Base-by-base conservation (phyloP, 2,888 invertebrate species). In the Drosophila melanosoma region DNA sequence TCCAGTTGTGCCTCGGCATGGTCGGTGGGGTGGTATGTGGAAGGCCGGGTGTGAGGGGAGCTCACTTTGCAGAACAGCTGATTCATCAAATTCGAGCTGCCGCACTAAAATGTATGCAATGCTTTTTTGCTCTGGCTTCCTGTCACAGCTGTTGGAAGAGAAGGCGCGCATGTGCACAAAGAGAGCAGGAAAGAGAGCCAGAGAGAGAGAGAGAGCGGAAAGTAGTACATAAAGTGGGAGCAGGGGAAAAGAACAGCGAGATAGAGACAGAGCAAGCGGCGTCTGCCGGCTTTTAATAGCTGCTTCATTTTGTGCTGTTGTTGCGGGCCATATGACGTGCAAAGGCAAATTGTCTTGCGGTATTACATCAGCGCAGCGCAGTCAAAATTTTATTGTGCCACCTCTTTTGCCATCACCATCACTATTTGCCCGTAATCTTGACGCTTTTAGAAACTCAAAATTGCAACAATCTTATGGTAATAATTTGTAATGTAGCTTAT, bases 331-430 rank as follows among this genome's bases (percentile, higher is more conserved):
- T 82, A 78, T 85, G 87, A 85, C 85, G 85, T 87, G 80, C 78
- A 67, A 76, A 81, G 81, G 74, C 77, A 77, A 89, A 86, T 82
- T 72, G 82, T 82, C 88, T 87, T 87, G 87, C 87, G 90, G 87
- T 88, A 87, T 87, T 87, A 87, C 87, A 87, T 87, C 87, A 87
- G 87, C 88, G 61, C 64, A 78, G 87, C 72, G 61, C 71, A 82
- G 87, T 77, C 71, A 61, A 81, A 87, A 89, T 87, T 87, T 80
- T 82, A 85, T 80, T 72, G 72, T 56, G 74, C 70, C 83, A 73
- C 83, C 88, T 76, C 80, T 79, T 68, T 33, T 54, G 57, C 74
- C 64, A 66, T 74, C 40, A 62, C 49, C 49, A 26, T n/a, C 42
- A 62, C 35, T 61, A 10, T 1, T 32, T 32, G 32, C 20, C 29